Conservation (phyloP, 2,113 vertebrate species). For the Fulica atra region DNA sequence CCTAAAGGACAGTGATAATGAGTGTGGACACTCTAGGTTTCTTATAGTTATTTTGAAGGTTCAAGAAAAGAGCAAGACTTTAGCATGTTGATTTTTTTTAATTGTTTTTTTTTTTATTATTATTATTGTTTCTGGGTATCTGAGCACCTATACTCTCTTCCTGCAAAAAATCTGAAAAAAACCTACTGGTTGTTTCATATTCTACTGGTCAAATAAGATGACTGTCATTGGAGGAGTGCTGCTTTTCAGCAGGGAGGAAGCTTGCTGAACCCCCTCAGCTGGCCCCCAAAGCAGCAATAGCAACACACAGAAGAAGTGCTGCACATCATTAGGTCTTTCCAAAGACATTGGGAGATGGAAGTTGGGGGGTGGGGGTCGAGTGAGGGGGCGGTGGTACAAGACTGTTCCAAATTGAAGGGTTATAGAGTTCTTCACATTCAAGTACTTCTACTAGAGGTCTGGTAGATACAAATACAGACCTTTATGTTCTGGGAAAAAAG, state of each 20-base stretch:
- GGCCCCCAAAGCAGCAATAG: not conserved
- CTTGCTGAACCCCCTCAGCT: not conserved
- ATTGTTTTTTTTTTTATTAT: not conserved
- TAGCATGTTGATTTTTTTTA: not conserved
- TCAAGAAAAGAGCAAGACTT: not conserved
- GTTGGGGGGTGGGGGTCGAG: no score
- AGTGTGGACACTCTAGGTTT: not conserved
- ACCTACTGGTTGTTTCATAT: not conserved
- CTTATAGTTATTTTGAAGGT: not conserved
- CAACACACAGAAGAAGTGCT: not conserved
- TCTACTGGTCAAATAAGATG: not conserved
- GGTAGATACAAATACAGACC: not conserved
- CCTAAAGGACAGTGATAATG: not conserved
- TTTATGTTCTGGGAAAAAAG: not conserved
- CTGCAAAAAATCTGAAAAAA: not conserved
- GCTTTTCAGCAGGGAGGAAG: not conserved
- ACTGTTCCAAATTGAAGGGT: not conserved
- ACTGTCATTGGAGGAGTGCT: rapidly evolving
- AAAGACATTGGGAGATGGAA: not conserved
- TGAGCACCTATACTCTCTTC: not conserved
- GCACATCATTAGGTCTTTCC: not conserved
- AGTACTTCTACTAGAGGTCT: not conserved
- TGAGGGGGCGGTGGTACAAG: not conserved
- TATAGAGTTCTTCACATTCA: not conserved
- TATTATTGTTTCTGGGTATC: not conserved